These are phyloP conservation scores for Antheraea mylitta DNA, from an alignment of 1,140 invertebrate genomes.

Conservation along the genomic window DNA sequence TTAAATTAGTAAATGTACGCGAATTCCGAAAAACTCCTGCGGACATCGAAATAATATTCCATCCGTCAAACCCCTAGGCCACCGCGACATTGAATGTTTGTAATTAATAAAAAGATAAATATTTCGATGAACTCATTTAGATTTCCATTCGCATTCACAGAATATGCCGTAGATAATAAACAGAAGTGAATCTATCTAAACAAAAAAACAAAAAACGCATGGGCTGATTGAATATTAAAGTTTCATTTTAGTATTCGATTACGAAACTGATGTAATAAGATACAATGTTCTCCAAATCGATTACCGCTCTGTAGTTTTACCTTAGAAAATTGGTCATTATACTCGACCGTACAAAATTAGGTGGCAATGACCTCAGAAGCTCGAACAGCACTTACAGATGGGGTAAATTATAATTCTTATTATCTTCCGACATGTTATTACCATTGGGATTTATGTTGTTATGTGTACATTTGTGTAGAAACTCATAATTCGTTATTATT, in stretches of 20 bases:
- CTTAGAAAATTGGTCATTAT: constrained; percentile 49
- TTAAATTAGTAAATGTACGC: too few relatives aligned
- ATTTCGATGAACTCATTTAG: too few relatives aligned
- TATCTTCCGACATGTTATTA: constrained; percentile 45
- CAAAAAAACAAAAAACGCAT: too few relatives aligned
- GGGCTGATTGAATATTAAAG: not conserved
- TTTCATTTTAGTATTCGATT: constrained; percentile 6
- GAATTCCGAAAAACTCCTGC: too few relatives aligned
- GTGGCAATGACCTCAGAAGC: constrained; percentile 45
- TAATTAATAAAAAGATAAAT: too few relatives aligned
- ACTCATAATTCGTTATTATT: not conserved
- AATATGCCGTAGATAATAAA: too few relatives aligned
- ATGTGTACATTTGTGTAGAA: not conserved
- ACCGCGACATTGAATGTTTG: too few relatives aligned
- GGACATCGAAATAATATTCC: too few relatives aligned
- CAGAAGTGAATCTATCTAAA: too few relatives aligned
- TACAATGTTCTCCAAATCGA: constrained; percentile 19
- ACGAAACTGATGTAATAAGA: constrained; percentile 10
- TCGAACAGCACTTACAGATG: constrained; percentile 26
- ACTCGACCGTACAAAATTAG: constrained; percentile 36
- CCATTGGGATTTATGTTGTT: constrained; percentile 23
- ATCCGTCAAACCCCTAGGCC: too few relatives aligned
- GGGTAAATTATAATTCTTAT: constrained; percentile 46
- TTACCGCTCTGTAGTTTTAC: constrained; percentile 20
- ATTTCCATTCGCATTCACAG: too few relatives aligned